Percentiles rank a stretch among this genome's conserved stretches.
These are phyloP conservation scores for Xanthostigma xanthostigma DNA, from an alignment of 2,888 invertebrate genomes.

Conservation along the genomic window DNA sequence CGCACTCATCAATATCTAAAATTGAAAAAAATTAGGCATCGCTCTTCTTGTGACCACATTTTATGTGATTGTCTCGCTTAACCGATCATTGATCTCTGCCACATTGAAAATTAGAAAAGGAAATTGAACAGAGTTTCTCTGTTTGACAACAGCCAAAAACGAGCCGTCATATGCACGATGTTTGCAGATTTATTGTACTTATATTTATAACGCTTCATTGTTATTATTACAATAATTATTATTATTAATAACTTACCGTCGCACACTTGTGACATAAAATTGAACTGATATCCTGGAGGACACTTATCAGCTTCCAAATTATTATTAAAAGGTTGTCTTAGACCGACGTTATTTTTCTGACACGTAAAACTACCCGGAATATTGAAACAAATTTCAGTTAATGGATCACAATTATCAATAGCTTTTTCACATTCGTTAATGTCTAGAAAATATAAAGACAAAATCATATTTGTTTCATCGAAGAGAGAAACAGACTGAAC, in stretches of 20 bases:
- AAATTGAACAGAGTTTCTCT: too few species aligned
- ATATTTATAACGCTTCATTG: too few species aligned
- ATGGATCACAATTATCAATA: slow-evolving; percentile 30
- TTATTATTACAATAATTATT: not conserved
- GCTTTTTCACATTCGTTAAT: slow-evolving; percentile 41
- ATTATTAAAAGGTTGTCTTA: slow-evolving; percentile 9
- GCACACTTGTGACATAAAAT: slow-evolving; percentile 37
- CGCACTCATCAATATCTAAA: slow-evolving; percentile 61
- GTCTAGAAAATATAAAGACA: slow-evolving; percentile 28
- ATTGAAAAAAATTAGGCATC: not conserved
- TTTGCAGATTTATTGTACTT: too few species aligned
- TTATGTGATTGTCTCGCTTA: too few species aligned
- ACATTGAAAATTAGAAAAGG: too few species aligned
- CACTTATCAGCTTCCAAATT: slow-evolving; percentile 25
- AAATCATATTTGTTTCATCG: slow-evolving; percentile 23
- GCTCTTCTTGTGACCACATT: too few species aligned
- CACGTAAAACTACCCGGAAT: slow-evolving; percentile 38
- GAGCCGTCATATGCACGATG: too few species aligned
- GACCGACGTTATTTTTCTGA: slow-evolving; percentile 22
- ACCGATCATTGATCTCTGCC: too few species aligned
- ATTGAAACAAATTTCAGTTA: slow-evolving; percentile 36
- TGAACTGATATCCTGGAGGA: slow-evolving; percentile 40
- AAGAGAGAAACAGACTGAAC: not conserved
- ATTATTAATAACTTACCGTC: slow-evolving; percentile 22
- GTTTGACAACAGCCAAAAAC: too few species aligned